Conservation (phyloP, 2,797 vertebrate species). For the Poeciliopsis infans region DNA sequence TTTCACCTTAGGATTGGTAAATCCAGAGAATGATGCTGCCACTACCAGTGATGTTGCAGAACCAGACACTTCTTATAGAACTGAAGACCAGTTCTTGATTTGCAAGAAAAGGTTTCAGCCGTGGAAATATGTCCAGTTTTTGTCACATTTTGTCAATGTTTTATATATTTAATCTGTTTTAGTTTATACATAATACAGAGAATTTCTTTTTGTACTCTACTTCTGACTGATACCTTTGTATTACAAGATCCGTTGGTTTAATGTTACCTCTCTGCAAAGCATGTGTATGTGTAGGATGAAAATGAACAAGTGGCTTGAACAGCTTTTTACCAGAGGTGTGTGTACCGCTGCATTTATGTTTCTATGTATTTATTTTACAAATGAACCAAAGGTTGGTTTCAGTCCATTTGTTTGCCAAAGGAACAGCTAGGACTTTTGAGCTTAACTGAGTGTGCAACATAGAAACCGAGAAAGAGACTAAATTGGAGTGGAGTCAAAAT, state of each 20-base stretch:
- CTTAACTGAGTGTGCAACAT: slow-evolving; percentile 70
- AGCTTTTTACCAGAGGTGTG: background rate
- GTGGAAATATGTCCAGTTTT: background rate
- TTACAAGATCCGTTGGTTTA: background rate
- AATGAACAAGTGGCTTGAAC: background rate
- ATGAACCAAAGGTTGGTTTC: slow-evolving; percentile 24
- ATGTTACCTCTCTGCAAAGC: background rate
- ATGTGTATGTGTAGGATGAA: background rate
- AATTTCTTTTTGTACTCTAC: background rate
- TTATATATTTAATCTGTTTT: background rate
- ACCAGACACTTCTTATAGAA: background rate
- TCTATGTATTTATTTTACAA: slow-evolving; percentile 42
- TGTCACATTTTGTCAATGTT: background rate
- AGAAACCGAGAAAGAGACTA: slow-evolving; percentile 45
- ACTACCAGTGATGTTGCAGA: background rate
- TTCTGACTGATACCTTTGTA: background rate
- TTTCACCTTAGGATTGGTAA: background rate
- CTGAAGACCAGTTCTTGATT: background rate
- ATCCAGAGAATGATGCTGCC: background rate
- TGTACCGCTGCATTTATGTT: slow-evolving; percentile 1
- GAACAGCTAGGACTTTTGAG: slow-evolving; percentile 62
- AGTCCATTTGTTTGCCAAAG: slow-evolving; percentile 55
- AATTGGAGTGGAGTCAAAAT: slow-evolving; percentile 39
- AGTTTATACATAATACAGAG: background rate
- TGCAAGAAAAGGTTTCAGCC: background rate